A percentile compares a stretch with the other conserved stretches of the same genome.
Conservation (phyloP, 2,888 invertebrate species). For the Xestia rhomboidea region DNA sequence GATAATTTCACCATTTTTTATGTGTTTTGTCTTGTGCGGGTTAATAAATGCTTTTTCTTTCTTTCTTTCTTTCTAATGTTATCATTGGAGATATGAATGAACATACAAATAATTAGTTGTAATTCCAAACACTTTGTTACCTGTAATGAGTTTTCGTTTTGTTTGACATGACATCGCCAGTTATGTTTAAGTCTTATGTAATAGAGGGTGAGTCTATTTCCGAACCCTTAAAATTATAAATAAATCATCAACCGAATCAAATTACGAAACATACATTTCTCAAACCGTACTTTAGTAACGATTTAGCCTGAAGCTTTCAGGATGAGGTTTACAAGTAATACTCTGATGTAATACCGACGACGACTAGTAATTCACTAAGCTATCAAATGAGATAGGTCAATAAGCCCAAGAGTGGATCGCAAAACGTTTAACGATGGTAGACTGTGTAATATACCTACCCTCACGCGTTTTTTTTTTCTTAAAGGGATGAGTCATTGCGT, state of each 20-base stretch:
- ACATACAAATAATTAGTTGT: too few species aligned
- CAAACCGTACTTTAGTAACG: conserved; percentile 20
- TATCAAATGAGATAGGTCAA: conserved; percentile 69
- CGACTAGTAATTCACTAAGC: conserved; percentile 64
- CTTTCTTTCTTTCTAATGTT: too few species aligned
- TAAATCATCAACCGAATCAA: conserved; percentile 6
- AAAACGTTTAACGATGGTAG: conserved; percentile 66
- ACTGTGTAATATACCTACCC: conserved; percentile 53
- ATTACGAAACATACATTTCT: conserved; percentile 16
- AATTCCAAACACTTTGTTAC: too few species aligned
- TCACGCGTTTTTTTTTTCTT: conserved; percentile 52
- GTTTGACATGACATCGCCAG: too few species aligned
- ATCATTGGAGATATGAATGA: too few species aligned
- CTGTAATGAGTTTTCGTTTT: background rate
- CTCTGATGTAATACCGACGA: conserved; percentile 61
- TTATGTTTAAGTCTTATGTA: too few species aligned
- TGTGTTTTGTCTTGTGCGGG: too few species aligned
- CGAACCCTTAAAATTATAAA: background rate
- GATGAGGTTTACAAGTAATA: conserved; percentile 51
- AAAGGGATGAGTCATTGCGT: conserved; percentile 18
- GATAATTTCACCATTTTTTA: too few species aligned
- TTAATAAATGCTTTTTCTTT: too few species aligned
- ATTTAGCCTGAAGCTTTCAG: conserved; percentile 29
- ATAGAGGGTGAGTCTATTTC: too few species aligned
- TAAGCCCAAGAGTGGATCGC: conserved; percentile 67